Evolutionary conservation across 30 jellyfish, hydroid and myxozoan species (phyloP), one percentile per base, ranked within the genome.

Genomic region (Aurelia sp.): DNA sequence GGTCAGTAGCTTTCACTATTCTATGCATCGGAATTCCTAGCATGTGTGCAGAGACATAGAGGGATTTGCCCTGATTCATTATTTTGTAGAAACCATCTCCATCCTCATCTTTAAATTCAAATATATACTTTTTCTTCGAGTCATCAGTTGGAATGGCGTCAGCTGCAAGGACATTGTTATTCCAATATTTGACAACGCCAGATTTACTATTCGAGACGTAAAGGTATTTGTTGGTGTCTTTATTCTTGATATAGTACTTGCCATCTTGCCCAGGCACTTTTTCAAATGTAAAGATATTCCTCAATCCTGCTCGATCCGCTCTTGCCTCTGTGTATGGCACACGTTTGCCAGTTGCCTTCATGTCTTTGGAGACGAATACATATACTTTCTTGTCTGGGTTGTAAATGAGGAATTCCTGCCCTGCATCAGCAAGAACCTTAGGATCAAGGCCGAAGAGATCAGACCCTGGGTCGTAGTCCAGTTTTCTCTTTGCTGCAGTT

Each of bases 41-140:
- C 19, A 13, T 12, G 37, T 76, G 86, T 7, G 62, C 44, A 6
- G 86, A 76, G 6, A 76, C 76, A 47, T 76, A 76, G n/a, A 76
- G 55, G 3, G 35, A 76, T 40, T 58, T 58, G 11, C 66, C 86
- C 41, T 76, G 76, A 35, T 76, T 76, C 47, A 58, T 59, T n/a
- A 76, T 76, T 31, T 21, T 60, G 68, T 57, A 76, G 41, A 76
- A 76, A 12, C 86, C 86, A 33, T 76, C 78, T 10, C 86, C 86
- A 59, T 76, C 86, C 4, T 76, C 86, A 31, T 76, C 86, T 58
- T 76, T 74, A 33, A 76, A 59, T 15, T 76, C 86, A 35, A 76
- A 76, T 15, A 76, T 40, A 74, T 4, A 76, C 52, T 59, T 76
- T 19, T 55, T 6, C 27, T 16, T 16, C 23, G 18, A 17, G 50